These are phyloP conservation scores for Carposina sasakii DNA, from an alignment of 1,140 invertebrate genomes.

Conservation along the genomic window DNA sequence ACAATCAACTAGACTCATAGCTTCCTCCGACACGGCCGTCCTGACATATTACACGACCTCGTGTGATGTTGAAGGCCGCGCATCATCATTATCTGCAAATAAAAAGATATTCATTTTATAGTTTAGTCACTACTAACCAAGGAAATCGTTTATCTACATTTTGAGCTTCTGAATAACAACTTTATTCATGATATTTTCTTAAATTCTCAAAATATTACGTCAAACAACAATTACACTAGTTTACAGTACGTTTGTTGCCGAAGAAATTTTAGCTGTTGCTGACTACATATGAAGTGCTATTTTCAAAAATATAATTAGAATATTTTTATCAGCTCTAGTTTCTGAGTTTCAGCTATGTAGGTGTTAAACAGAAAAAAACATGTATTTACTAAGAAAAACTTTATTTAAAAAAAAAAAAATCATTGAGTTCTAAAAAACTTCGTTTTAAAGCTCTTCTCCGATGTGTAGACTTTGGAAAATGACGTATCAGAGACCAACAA, in stretches of 20 bases:
- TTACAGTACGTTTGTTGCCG: conserved; percentile 19
- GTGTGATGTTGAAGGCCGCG: conserved; percentile 20
- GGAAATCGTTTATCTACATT: neutral
- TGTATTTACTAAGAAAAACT: conserved; percentile 16
- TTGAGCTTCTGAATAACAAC: neutral
- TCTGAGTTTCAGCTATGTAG: conserved; percentile 18
- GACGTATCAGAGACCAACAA: conserved; percentile 17
- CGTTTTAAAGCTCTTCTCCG: conserved; percentile 20
- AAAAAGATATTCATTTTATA: conserved; percentile 6
- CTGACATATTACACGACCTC: conserved; percentile 22
- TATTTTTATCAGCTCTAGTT: conserved; percentile 20
- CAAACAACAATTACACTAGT: too few relatives aligned
- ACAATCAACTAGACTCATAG: too few relatives aligned
- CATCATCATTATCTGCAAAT: conserved; percentile 15
- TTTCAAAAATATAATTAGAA: conserved; percentile 18
- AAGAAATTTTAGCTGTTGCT: conserved; percentile 17
- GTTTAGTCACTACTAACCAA: conserved; percentile 10
- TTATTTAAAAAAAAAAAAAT: conserved; percentile 18
- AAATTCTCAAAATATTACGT: too few relatives aligned
- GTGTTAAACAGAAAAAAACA: conserved; percentile 19
- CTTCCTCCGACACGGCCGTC: conserved; percentile 17
- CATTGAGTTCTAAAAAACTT: conserved; percentile 23
- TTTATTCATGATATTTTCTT: neutral
- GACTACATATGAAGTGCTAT: conserved; percentile 18
- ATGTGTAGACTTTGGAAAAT: conserved; percentile 23